Percentiles rank a stretch among this genome's conserved stretches.
These are phyloP conservation scores for Pseudococcus jackbeardsleyi DNA, from an alignment of 2,888 invertebrate genomes.

Conservation along the genomic window DNA sequence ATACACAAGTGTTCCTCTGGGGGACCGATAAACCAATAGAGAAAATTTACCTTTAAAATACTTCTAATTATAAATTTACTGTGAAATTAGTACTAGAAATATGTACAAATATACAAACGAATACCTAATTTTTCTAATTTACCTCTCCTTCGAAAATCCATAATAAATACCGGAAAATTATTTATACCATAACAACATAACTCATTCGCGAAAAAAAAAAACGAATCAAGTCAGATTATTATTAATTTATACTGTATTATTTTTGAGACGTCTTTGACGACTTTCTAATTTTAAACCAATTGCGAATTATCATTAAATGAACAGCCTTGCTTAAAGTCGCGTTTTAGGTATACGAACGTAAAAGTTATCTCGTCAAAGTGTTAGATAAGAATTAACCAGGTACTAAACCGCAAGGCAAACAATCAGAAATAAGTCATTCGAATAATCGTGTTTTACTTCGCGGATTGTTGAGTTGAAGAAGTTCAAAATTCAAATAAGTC, in stretches of 20 bases:
- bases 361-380: background rate
- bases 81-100: background rate
- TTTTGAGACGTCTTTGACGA: background rate
- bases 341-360: background rate
- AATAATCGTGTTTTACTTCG: background rate
- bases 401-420: background rate
- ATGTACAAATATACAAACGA: background rate
- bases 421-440: conserved; percentile 5
- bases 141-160: background rate
- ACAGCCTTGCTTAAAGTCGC: background rate
- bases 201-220: background rate
- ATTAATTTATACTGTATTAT: background rate
- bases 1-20: background rate
- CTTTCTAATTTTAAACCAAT: background rate
- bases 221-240: background rate
- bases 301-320: background rate
- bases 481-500: background rate
- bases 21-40: background rate
- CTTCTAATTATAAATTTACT: background rate
- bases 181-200: background rate
- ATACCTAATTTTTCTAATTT: conserved; percentile 5
- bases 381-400: conserved; percentile 6
- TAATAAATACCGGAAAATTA: background rate
- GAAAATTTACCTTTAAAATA: background rate
- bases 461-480: background rate